Base-by-base conservation (phyloP, 2,797 vertebrate species). In the Vireo griseus region DNA sequence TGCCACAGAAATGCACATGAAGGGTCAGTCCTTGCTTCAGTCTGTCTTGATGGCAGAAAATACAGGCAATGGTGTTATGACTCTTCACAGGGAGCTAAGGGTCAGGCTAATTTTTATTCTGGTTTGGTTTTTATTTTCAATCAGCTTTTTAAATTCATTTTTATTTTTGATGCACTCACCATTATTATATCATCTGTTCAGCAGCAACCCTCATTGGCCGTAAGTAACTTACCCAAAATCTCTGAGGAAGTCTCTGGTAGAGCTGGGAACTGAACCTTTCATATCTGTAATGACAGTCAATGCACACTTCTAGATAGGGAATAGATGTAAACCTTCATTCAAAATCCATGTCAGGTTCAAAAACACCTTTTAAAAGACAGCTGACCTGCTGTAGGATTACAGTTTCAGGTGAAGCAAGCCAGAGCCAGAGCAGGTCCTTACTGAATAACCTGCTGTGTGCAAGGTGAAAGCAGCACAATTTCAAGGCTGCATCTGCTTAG, bases 401-500 rank as follows among this genome's bases (percentile, higher is more conserved):
- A 88, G 62, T 81, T 86, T 66, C 88, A 81, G 88, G 90, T 94
- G 94, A 93, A 93, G 76, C 28, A 40, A 93, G 66, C 54, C 79
- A 76, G 86, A 94, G 86, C 74, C 71, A 28, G 88, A 86, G 83
- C 86, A 65, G 85, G 77, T 92, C 95, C 94, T 95, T 84, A 84
- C 48, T 48, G 92, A 95, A 90, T 69, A 95, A 93, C 90, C 85
- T 74, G 84, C 84, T 86, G 69, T 55, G 87, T 88, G 92, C 35
- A 51, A 93, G 95, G 94, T 94, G 92, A 91, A 96, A 93, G 91
- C 81, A 92, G 88, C 82, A 94, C 50, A 52, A 54, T 95, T 94
- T 91, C 85, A 80, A 94, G 95, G 68, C 92, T 90, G 50, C 4
- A 3, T 68, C 29, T 10, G 17, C 76, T 94, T 75, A 94, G 75